Evolutionary conservation across 1,140 invertebrate species (phyloP).

Genomic region (Harpegnathos saltator): DNA sequence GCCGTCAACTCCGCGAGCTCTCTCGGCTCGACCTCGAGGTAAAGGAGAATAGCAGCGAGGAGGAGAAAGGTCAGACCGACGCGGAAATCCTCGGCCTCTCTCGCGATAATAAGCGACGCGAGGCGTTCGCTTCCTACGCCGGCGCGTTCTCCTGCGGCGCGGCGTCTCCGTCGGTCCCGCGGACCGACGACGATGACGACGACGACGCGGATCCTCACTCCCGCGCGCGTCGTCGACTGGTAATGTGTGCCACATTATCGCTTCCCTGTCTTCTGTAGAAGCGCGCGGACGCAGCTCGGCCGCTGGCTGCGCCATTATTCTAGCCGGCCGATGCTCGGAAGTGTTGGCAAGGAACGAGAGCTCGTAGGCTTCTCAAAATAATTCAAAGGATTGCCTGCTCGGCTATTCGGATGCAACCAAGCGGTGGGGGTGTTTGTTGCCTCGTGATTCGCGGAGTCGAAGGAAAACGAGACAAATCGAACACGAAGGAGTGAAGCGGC

Average conservation of each 20-base stretch:
- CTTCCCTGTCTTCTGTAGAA: neutral
- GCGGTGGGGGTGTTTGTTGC: neutral
- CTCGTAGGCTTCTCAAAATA: neutral
- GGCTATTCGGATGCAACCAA: neutral
- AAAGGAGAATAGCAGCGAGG: conserved; percentile 49
- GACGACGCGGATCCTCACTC: conserved; percentile 15
- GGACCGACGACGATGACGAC: conserved; percentile 16
- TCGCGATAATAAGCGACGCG: conserved; percentile 78
- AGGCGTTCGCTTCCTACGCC: conserved; percentile 77
- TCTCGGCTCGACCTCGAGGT: neutral
- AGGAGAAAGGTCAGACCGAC: conserved; percentile 82
- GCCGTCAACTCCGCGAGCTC: neutral
- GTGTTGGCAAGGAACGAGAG: neutral
- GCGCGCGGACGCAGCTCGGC: neutral
- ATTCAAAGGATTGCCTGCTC: neutral
- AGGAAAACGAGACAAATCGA: neutral
- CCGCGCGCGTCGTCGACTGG: neutral
- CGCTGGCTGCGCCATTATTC: neutral
- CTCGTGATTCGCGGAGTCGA: neutral
- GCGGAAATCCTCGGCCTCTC: conserved; percentile 73
- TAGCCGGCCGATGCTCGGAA: neutral
- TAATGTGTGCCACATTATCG: neutral
- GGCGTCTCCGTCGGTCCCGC: conserved; percentile 40
- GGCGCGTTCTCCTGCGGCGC: conserved; percentile 38
- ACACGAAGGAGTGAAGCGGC: neutral